Conservation (phyloP, 1,140 invertebrate species). For the Solenopsis invicta region DNA sequence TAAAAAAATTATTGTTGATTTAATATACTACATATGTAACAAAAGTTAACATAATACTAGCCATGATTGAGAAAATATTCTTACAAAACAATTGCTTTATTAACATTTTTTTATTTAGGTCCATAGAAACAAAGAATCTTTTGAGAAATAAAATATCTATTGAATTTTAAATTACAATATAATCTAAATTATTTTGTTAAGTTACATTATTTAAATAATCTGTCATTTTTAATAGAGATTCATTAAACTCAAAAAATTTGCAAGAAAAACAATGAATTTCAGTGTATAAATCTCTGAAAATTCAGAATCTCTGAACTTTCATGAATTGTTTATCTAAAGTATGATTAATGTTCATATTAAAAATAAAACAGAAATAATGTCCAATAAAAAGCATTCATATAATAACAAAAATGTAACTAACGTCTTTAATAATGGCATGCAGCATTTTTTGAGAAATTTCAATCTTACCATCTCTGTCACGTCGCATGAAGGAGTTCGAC, state of each 20-base stretch:
- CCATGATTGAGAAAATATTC: background rate
- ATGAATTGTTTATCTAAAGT: no score
- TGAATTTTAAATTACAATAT: background rate
- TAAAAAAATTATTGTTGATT: background rate
- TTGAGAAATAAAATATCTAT: background rate
- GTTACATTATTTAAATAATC: background rate
- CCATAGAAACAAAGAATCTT: background rate
- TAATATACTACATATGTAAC: background rate
- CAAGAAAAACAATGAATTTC: no score
- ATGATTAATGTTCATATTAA: no score
- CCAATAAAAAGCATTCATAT: background rate
- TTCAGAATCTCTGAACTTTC: background rate
- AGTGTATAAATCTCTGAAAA: no score
- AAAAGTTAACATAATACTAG: background rate
- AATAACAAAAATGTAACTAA: background rate
- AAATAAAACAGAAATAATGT: no score
- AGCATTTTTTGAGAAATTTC: background rate
- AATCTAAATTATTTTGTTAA: background rate
- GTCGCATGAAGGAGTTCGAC: background rate
- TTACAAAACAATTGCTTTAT: background rate
- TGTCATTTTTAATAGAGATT: background rate
- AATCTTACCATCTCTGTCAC: slow-evolving; percentile 36
- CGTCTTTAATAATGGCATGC: background rate
- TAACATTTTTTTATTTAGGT: background rate
- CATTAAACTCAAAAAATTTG: background rate